Evolutionary conservation across 2,888 invertebrate genomes (phyloP).

Genomic region (Tethea ocularis): DNA sequence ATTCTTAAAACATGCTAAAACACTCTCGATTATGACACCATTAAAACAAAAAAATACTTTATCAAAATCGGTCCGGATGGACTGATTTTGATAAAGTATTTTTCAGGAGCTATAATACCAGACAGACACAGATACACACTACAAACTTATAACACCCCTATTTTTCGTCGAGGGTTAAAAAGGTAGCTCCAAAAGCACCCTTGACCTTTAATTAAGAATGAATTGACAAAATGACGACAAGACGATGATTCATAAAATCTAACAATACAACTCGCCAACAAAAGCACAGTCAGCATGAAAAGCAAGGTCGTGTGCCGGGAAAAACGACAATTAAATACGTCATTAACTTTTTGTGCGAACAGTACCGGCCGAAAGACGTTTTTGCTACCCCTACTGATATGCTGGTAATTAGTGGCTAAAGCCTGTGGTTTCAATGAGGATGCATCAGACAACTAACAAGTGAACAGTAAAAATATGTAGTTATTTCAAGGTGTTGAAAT

Average conservation of each 20-base stretch:
- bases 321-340: conserved; percentile 53
- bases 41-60: too few relatives aligned
- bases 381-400: conserved; percentile 18
- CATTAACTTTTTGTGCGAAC: conserved; percentile 49
- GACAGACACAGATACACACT: too few relatives aligned
- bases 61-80: too few relatives aligned
- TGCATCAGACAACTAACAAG: not conserved
- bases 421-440: not conserved
- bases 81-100: too few relatives aligned
- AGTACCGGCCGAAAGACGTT: conserved; percentile 26
- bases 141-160: too few relatives aligned
- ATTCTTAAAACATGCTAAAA: too few relatives aligned
- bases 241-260: conserved; percentile 16
- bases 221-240: not conserved
- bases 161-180: too few relatives aligned
- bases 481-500: too few relatives aligned
- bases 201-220: not conserved
- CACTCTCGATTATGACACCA: too few relatives aligned
- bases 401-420: conserved; percentile 9
- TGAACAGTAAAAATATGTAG: too few relatives aligned
- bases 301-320: conserved; percentile 38
- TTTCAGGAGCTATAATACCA: too few relatives aligned
- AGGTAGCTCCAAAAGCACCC: not conserved
- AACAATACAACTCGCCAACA: conserved; percentile 16
- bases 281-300: conserved; percentile 37